Base-by-base conservation (phyloP, 1,140 invertebrate genomes). In the Drosophila kurseongensis region DNA sequence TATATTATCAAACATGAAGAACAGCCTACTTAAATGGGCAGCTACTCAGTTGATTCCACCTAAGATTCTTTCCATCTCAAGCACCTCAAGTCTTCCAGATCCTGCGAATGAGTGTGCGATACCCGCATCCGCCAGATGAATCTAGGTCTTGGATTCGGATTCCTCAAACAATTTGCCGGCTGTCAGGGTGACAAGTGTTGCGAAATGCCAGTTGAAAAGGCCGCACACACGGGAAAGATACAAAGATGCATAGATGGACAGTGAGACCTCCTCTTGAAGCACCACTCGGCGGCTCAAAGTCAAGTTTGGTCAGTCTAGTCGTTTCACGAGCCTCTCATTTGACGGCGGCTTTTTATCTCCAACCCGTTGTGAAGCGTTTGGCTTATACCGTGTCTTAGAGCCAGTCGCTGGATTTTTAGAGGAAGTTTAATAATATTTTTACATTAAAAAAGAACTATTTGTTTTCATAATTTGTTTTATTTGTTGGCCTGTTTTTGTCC, bases 141-240 rank as follows among this genome's bases (percentile, higher is more conserved):
- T 57, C 72, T 61, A 38, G 50, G 27, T 32, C n/a, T 44, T 36
- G 42, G 12, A 14, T 56, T 16, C 14, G 29, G 27, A n/a, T 16
- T 40, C 41, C 66, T 55, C 56, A 47, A 79, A 52, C 62, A 76
- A 77, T 76, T 81, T 55, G 48, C 38, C 48, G 29, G 50, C 78
- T 81, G 80, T 78, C 80, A 65, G 65, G 55, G 40, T 75, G 80
- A 83, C 80, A 82, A 83, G 75, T 83, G 80, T 72, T 76, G 80
- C 55, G 48, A 83, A 78, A 78, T 60, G 60, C 60, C 50, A 65
- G 41, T 38, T 27, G 50, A 68, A 80, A 69, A 63, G 61, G 65
- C 62, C 63, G 77, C 47, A 44, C 58, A 75, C 59, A 35, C 14
- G 14, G 1, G 6, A 32, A 8, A 32, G 29, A 32, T 32, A 32